A percentile compares a stretch with the other conserved stretches of the same genome.
Conservation (phyloP, 2,797 vertebrate genomes). For the Bovichtus variegatus region DNA sequence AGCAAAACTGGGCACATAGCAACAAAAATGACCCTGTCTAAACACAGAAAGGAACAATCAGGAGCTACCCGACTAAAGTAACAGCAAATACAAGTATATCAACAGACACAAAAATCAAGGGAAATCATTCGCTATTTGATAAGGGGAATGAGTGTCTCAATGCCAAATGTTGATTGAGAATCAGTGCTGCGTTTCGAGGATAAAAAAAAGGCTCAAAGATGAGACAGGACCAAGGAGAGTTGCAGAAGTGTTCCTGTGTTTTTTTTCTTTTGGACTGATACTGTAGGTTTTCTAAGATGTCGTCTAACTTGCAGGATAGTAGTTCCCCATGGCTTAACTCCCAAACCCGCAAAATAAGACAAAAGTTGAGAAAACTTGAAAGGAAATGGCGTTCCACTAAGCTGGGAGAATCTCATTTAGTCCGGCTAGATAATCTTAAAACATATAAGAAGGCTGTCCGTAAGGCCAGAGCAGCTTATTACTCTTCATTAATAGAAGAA, state of each 20-base stretch:
- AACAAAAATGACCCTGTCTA: background rate
- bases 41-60: conserved; percentile 9
- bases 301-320: background rate
- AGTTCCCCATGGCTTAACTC: too few species aligned
- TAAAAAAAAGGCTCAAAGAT: background rate
- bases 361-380: too few species aligned
- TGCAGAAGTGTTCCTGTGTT: background rate
- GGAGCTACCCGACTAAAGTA: background rate
- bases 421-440: too few species aligned
- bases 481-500: too few species aligned
- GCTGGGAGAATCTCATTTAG: too few species aligned
- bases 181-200: background rate
- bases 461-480: too few species aligned
- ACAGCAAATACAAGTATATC: background rate
- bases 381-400: too few species aligned
- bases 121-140: background rate
- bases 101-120: background rate
- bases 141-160: background rate
- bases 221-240: background rate
- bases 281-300: background rate
- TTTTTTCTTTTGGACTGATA: background rate
- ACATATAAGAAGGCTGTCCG: too few species aligned
- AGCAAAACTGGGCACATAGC: conserved; percentile 21
- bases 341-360: too few species aligned
- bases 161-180: conserved; percentile 1